phyloP scores from a whole-genome alignment of 2,888 invertebrate genomes.

The Tineola bisselliella region DNA sequence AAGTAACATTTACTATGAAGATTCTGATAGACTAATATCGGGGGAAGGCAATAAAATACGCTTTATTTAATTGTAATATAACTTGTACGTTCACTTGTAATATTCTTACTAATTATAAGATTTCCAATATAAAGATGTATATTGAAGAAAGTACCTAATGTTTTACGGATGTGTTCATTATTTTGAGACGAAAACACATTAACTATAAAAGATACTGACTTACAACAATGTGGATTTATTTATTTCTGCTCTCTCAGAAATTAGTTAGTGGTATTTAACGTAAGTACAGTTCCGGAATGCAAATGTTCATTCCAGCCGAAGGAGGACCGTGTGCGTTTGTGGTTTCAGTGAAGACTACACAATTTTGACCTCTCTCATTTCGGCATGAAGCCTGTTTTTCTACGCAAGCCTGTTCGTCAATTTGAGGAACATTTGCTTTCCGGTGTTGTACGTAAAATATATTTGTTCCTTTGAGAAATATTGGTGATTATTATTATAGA shows the following conservation, averaged over 20 bases:
- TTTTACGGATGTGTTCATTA: conserved; percentile 4
- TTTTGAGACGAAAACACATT: background rate
- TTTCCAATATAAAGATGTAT: background rate
- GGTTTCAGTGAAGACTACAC: too few relatives aligned
- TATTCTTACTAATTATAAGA: conserved; percentile 12
- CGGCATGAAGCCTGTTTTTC: too few relatives aligned
- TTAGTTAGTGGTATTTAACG: background rate
- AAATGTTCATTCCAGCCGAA: too few relatives aligned
- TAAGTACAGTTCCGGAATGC: background rate
- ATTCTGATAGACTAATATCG: conserved; percentile 32
- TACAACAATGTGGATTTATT: background rate
- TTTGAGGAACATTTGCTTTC: too few relatives aligned
- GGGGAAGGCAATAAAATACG: conserved; percentile 79
- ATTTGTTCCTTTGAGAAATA: conserved; percentile 45
- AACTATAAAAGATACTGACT: background rate
- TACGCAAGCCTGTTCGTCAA: too few relatives aligned
- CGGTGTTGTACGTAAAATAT: background rate
- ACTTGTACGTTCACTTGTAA: conserved; percentile 29
- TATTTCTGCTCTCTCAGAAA: conserved; percentile 18
- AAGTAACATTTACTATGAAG: background rate
- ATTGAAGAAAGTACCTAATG: background rate
- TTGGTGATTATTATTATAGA: conserved; percentile 15
- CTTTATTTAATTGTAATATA: conserved; percentile 65
- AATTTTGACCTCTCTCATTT: too few relatives aligned
- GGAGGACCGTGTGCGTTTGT: too few relatives aligned